Base-by-base conservation (phyloP, 2,888 invertebrate species). In the Eustalomyia histrio region DNA sequence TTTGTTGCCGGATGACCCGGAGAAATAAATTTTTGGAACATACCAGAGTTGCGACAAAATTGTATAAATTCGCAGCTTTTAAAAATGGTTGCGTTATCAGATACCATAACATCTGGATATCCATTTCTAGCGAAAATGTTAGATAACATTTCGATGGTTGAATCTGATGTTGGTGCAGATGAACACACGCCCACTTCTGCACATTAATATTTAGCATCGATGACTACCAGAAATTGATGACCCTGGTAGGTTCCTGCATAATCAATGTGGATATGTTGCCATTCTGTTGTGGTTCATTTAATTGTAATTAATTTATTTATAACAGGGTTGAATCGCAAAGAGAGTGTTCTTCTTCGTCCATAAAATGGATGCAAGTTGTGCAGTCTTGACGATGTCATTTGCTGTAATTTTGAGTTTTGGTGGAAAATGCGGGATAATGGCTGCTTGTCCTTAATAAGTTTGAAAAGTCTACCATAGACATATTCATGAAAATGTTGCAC, bases 401-500 rank as follows among this genome's bases (percentile, higher is more conserved):
- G 67, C 12, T 75, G 79, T 16, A 81, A 16, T 57, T 83, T 79
- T 18, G 76, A 50, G 65, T 83, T 76, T 72, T 76, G 79, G 35
- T 83, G 74, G 24, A 83, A 81, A 67, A 79, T 82, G 24, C 81
- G 16, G 2, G 58, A 29, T 35, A 83, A 73, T 14, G 79, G 76
- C 47, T 75, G 69, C 43, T 81, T 83, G 57, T 81, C 80, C 14
- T 80, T 83, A 17, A 83, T 33, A 6, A 80, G 63, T 76, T 61
- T 47, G 8, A 67, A 57, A 12, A 75, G 43, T 16, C 79, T 67
- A 24, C 74, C 72, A 50, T 78, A 81, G 35, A 47, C 29, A 43
- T 60, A 83, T 74, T 39, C 33, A 18, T 58, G 71, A 33, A 50
- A 72, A 55, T 63, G n/a, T n/a, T n/a, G n/a, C n/a, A n/a, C n/a